Conservation (phyloP, 2,797 vertebrate species). For the Gallinago stenura region DNA sequence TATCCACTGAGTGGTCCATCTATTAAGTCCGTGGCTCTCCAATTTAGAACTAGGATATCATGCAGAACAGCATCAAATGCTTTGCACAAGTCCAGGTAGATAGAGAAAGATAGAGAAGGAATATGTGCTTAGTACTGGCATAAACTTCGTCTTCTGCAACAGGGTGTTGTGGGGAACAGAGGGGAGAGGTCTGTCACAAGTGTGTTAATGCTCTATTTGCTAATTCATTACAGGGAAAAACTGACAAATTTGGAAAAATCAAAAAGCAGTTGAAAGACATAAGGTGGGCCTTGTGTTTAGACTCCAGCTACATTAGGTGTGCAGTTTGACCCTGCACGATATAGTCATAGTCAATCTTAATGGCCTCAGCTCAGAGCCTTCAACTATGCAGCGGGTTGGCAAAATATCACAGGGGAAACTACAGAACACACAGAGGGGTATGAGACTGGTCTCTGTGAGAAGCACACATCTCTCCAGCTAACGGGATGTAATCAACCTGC, state of each 20-base stretch:
- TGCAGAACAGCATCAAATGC: background rate
- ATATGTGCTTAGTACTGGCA: rapidly evolving
- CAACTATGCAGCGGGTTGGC: background rate
- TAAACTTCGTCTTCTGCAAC: no score
- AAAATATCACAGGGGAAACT: background rate
- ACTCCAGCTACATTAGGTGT: background rate
- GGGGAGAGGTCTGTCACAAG: background rate
- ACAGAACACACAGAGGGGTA: rapidly evolving
- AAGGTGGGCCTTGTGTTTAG: rapidly evolving
- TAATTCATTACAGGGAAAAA: background rate
- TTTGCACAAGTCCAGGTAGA: background rate
- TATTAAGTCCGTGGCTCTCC: background rate
- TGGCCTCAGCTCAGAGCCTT: background rate
- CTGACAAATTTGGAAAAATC: background rate
- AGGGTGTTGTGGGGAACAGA: rapidly evolving
- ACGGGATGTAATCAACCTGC: background rate
- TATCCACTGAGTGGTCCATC: background rate
- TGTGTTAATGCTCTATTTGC: background rate
- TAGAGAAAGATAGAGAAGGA: background rate
- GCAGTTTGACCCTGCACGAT: background rate
- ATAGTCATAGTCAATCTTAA: no score
- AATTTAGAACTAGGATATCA: background rate
- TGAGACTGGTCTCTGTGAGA: background rate
- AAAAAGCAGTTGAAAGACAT: background rate
- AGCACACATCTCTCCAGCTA: background rate